These are phyloP conservation scores for Hystrix cristata DNA, from an alignment of 2,113 vertebrate species.

Conservation along the genomic window DNA sequence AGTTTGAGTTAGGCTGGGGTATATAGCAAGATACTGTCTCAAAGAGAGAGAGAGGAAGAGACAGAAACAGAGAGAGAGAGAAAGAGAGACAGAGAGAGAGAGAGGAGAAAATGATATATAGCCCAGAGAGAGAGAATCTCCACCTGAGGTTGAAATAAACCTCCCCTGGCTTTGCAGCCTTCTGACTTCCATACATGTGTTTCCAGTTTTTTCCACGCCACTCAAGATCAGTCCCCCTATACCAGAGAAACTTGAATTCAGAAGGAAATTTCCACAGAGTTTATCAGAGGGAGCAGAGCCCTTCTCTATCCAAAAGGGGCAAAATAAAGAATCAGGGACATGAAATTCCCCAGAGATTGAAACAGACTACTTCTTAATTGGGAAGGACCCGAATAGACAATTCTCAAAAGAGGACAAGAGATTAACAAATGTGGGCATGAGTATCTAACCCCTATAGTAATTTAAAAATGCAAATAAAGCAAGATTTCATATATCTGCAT, in stretches of 20 bases:
- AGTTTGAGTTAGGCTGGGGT: not conserved
- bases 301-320: conserved; percentile 18
- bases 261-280: not conserved
- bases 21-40: not conserved
- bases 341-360: conserved; percentile 23
- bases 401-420: conserved; percentile 37
- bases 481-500: not conserved
- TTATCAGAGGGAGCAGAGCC: not conserved
- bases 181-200: not conserved
- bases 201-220: not conserved
- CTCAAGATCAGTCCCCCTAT: not conserved
- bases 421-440: not conserved
- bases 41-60: conserved; percentile 11
- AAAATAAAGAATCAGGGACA: conserved; percentile 53
- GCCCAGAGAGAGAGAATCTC: not conserved
- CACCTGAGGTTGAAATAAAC: not conserved
- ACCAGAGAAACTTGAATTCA: conserved; percentile 14
- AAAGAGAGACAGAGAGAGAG: conserved; percentile 16
- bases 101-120: conserved; percentile 13
- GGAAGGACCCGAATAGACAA: conserved; percentile 46
- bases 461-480: conserved; percentile 46
- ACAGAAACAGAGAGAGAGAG: not conserved
- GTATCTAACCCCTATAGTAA: not conserved
- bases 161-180: not conserved
- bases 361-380: conserved; percentile 57